Conservation (phyloP, 2,113 vertebrate species). For the Serinus canaria region DNA sequence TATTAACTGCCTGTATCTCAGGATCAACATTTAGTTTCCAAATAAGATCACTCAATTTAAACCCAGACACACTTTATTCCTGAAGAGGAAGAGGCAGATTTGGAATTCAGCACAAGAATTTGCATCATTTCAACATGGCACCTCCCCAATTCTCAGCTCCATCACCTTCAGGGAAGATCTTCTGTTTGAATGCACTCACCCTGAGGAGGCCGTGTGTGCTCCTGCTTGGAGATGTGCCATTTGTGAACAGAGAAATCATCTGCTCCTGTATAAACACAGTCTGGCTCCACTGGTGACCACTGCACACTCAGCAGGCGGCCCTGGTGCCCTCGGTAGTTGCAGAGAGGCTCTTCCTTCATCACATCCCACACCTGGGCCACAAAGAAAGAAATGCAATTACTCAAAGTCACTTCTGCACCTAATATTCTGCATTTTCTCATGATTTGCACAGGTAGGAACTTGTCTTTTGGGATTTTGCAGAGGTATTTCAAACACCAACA, state of each 20-base stretch:
- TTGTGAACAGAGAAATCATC: slow-evolving; percentile 94
- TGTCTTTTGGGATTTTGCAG: background rate
- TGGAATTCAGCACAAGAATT: background rate
- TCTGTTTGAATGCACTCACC: slow-evolving; percentile 66
- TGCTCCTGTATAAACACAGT: slow-evolving; percentile 89
- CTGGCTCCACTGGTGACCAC: slow-evolving; percentile 90
- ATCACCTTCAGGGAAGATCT: background rate
- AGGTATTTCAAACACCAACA: background rate
- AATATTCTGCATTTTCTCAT: background rate
- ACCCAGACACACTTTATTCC: background rate
- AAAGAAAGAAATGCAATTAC: background rate
- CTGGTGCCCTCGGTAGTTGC: slow-evolving; percentile 90
- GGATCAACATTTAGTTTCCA: background rate
- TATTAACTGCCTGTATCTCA: background rate
- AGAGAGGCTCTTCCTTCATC: slow-evolving; percentile 83
- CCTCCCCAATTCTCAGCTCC: background rate
- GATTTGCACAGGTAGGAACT: background rate
- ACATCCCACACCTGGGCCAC: slow-evolving; percentile 90
- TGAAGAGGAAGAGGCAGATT: background rate
- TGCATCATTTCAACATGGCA: background rate
- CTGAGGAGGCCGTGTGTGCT: slow-evolving; percentile 86
- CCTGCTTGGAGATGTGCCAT: slow-evolving; percentile 87
- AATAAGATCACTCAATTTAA: background rate
- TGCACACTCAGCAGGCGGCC: slow-evolving; percentile 87
- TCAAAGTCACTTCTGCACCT: background rate